Conservation (phyloP, 2,113 vertebrate species). For the Oenanthe oenanthe region DNA sequence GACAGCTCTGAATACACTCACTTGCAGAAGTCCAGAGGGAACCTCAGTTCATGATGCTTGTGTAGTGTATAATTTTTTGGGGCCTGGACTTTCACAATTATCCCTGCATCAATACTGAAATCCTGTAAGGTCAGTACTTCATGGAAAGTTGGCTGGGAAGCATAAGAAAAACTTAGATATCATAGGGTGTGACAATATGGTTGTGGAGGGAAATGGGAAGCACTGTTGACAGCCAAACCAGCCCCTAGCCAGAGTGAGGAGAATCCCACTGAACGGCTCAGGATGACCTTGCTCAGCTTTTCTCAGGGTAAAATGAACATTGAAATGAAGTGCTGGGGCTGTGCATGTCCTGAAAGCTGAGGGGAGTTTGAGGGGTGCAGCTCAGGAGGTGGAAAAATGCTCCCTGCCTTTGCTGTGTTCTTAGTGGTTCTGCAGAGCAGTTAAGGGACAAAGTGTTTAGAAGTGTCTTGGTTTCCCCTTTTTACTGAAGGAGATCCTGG, state of each 20-base stretch:
- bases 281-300: neutral
- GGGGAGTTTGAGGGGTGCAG: fast-evolving
- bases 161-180: fast-evolving
- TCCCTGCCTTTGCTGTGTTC: neutral
- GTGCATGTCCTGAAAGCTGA: neutral
- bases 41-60: neutral
- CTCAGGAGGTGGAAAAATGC: neutral
- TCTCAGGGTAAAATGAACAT: fast-evolving
- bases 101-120: neutral
- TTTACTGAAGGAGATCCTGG: neutral
- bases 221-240: neutral
- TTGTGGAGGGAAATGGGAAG: neutral
- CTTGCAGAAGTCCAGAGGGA: neutral
- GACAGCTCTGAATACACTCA: neutral
- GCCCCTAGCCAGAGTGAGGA: neutral
- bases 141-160: too few species aligned
- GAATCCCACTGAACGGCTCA: neutral
- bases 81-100: neutral
- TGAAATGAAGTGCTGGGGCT: neutral
- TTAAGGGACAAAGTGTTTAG: neutral
- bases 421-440: neutral
- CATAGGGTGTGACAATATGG: fast-evolving
- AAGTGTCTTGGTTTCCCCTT: neutral
- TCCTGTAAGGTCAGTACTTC: neutral
- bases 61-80: neutral